Evolutionary conservation across 2,797 vertebrate genomes (phyloP), one percentile per base, ranked within the genome.

Genomic region (Picus viridis): DNA sequence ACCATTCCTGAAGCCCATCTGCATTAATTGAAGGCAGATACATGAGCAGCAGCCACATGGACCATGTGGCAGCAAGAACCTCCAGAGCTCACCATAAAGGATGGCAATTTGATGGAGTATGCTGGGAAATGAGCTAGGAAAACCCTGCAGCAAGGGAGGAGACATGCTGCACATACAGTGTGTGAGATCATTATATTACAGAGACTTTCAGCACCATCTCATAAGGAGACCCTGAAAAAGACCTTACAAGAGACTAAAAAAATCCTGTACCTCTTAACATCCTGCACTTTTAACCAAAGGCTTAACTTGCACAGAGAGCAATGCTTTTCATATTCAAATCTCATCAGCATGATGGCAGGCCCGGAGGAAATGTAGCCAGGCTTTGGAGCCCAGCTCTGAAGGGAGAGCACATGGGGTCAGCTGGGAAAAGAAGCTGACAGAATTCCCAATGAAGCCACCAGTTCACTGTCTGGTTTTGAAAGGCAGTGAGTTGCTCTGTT

Each of bases 311-410:
- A 93, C 59, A 86, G 75, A 89, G 88, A 92, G 83, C 69, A 65
- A 36, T 9, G 82, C 94, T 95, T 96, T 96, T 96, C 95, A 93
- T 97, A 95, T 96, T 96, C 88, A 95, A 97, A 96, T 96, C 82
- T 89, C 93, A 90, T 72, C 93, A 85, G 86, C 73, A 74, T 0
- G 56, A 89, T 23, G 41, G 87, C 85, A 94, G 89, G 65, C 88
- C 91, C 78, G 89, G 81, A 87, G 68, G 88, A 96, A 94, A 96
- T 70, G 32, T 16, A 89, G 57, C 89, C 70, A 39, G 69, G 61
- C 88, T 96, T 90, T 87, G 86, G 94, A 92, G 76, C 79, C 57
- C 88, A 58, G 63, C 84, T 78, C 6, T 16, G 69, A 89, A 57
- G 49, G 20, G 82, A 58, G 73, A 91, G 81, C 57, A 16, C 12